phyloP scores from a whole-genome alignment of 2,797 vertebrate genomes.

The Phataginus tetradactyla region DNA sequence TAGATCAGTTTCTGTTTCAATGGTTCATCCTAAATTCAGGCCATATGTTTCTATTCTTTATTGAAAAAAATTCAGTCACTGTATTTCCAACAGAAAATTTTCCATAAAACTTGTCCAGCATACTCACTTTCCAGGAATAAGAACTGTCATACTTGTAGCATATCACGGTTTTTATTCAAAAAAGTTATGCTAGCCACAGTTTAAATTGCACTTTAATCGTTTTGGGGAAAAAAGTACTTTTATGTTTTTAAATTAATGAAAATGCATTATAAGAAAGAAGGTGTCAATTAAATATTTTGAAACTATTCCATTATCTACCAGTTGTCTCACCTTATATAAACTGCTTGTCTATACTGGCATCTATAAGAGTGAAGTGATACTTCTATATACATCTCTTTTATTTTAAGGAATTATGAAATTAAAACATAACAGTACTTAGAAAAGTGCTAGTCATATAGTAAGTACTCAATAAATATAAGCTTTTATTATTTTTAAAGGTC shows the following conservation, averaged over 20 bases:
- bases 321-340: neutral
- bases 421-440: neutral
- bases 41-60: slow-evolving; percentile 45
- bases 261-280: neutral
- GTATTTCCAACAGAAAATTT: slow-evolving; percentile 16
- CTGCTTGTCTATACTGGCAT: neutral
- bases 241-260: slow-evolving; percentile 7
- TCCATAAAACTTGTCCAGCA: neutral
- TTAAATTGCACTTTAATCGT: neutral
- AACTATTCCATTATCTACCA: neutral
- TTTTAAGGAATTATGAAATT: neutral
- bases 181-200: neutral
- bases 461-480: neutral
- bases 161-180: neutral
- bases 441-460: neutral
- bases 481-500: neutral
- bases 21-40: neutral
- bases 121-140: slow-evolving; percentile 22
- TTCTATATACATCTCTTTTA: neutral
- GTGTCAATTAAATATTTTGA: neutral
- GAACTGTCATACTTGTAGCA: neutral
- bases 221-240: neutral
- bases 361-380: neutral
- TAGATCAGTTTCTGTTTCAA: slow-evolving; percentile 6
- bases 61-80: neutral